A percentile compares a stretch with the other conserved stretches of the same genome.
phyloP scores from a whole-genome alignment of 2,113 vertebrate species.

The Catharus fuscescens region DNA sequence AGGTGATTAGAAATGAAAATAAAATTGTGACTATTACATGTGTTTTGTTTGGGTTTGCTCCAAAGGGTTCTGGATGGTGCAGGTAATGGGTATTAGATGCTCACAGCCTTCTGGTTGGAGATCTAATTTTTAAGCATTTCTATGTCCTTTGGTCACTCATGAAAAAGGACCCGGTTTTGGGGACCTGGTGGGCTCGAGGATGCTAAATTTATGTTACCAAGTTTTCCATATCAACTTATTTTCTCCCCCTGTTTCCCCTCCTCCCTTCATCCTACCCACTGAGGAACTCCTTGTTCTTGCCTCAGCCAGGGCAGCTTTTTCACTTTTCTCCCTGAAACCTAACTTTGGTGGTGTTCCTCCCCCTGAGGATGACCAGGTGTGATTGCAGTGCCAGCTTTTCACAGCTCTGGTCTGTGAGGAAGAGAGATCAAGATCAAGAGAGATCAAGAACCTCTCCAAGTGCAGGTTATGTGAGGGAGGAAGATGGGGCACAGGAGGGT shows the following conservation, averaged over 20 bases:
- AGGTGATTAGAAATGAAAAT: background rate
- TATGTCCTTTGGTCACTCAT: background rate
- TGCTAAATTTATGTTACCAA: background rate
- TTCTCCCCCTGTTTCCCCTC: background rate
- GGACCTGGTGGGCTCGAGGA: background rate
- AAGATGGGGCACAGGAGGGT: background rate
- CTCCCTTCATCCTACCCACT: background rate
- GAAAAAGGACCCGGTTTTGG: background rate
- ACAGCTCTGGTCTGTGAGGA: background rate
- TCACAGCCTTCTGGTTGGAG: background rate
- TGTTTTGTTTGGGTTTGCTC: background rate
- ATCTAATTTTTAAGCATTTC: background rate
- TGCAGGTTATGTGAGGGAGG: background rate
- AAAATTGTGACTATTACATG: background rate
- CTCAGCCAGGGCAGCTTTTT: background rate
- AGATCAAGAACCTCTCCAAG: no score
- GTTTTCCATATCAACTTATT: background rate
- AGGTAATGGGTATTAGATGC: background rate
- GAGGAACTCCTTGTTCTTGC: background rate
- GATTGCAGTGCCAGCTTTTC: background rate
- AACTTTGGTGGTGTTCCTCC: background rate
- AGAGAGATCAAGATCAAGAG: background rate
- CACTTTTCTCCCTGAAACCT: background rate
- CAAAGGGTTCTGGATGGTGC: background rate
- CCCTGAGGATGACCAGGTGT: background rate